Conservation (phyloP, 1,140 invertebrate species). For the Drosophila eugracilis region DNA sequence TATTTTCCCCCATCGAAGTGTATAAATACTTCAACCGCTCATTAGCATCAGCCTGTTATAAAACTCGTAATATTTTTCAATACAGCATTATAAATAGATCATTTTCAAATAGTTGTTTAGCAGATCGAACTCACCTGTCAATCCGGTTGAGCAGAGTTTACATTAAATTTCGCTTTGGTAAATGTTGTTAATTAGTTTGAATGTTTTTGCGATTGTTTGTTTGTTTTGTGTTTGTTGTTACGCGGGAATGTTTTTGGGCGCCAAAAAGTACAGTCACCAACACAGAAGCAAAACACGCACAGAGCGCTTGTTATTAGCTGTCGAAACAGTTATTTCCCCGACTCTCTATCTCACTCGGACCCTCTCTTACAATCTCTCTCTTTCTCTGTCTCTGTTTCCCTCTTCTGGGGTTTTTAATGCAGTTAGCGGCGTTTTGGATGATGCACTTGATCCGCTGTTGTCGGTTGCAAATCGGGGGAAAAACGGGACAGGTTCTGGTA, state of each 20-base stretch:
- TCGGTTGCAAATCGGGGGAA: neutral
- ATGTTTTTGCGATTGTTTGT: conserved; percentile 42
- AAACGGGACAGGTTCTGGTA: neutral
- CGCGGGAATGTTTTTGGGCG: conserved; percentile 56
- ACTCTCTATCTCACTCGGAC: conserved; percentile 6
- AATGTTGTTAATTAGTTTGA: conserved; percentile 61
- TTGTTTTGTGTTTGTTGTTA: conserved; percentile 28
- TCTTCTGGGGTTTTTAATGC: conserved; percentile 52
- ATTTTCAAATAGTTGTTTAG: neutral
- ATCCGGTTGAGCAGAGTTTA: conserved; percentile 17
- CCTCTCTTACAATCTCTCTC: neutral
- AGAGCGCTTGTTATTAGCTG: conserved; percentile 46
- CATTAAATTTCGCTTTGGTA: conserved; percentile 47
- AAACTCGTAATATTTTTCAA: conserved; percentile 1
- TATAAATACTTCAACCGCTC: neutral
- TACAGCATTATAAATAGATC: conserved; percentile 19
- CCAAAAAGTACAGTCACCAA: conserved; percentile 76
- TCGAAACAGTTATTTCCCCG: conserved; percentile 38
- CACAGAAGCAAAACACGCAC: conserved; percentile 8
- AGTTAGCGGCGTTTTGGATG: conserved; percentile 45
- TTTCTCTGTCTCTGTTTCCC: neutral
- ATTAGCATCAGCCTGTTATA: neutral
- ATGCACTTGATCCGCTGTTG: conserved; percentile 37
- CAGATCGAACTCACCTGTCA: conserved; percentile 44
- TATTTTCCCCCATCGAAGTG: no score